Evolutionary conservation across 2,888 invertebrate genomes (phyloP).

Genomic region (Sussaba pulchella): DNA sequence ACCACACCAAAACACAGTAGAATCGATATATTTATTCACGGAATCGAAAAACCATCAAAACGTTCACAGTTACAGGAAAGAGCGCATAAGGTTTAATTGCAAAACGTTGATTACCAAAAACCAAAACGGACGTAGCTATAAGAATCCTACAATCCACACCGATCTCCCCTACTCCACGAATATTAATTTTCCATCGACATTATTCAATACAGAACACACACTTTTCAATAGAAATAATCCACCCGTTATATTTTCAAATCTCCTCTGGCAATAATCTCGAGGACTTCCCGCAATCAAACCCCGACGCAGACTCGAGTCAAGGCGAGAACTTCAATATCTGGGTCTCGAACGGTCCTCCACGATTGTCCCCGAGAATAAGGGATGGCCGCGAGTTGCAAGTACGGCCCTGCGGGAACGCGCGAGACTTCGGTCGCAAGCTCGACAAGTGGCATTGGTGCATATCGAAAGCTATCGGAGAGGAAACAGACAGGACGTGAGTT

Average conservation of each 20-base stretch:
- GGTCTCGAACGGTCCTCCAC: neutral
- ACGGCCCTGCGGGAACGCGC: neutral
- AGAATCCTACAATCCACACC: too few species aligned
- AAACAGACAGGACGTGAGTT: conserved; percentile 29
- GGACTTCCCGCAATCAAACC: neutral
- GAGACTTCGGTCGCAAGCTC: conserved; percentile 19
- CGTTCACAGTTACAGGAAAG: conserved; percentile 27
- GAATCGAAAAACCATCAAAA: conserved; percentile 21
- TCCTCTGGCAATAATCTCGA: neutral
- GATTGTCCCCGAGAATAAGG: conserved; percentile 3
- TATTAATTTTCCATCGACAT: too few species aligned
- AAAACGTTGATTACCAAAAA: conserved; percentile 4
- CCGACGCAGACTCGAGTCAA: neutral
- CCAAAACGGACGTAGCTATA: conserved; percentile 28
- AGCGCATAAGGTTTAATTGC: conserved; percentile 3
- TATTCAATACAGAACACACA: too few species aligned
- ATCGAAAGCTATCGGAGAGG: conserved; percentile 49
- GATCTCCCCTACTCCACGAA: too few species aligned
- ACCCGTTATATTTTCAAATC: too few species aligned
- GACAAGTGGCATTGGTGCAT: conserved; percentile 51
- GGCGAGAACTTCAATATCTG: conserved; percentile 5
- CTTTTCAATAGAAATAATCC: too few species aligned
- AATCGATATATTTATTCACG: conserved; percentile 25
- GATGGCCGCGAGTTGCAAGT: neutral
- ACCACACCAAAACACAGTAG: neutral